Evolutionary conservation across 2,888 invertebrate genomes (phyloP), one percentile per base, ranked within the genome.

Genomic region (Luffia ferchaultella): DNA sequence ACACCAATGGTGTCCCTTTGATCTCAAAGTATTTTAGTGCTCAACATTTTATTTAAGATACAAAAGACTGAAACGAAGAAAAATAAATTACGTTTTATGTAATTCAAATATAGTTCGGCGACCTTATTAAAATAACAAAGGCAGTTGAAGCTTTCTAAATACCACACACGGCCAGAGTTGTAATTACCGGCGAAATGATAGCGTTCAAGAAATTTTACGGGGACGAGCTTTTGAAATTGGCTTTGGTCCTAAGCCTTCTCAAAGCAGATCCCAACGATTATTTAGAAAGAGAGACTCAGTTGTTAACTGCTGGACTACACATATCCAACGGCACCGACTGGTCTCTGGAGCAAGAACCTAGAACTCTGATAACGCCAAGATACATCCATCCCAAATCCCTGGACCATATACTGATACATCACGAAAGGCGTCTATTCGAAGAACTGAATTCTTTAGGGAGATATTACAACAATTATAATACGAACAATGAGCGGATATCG

Each of bases 151-250:
- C n/a, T n/a, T n/a, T n/a, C n/a, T n/a, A n/a, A n/a, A n/a, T n/a
- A n/a, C n/a, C 30, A 30, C 30, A 30, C 30, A 7, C 12, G 12
- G 30, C 12, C 30, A 3, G 30, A 12, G 30, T 3, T 12, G 30
- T 7, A 30, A 7, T 7, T 12, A 30, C 2, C 2, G 17, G 18
- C 19, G 19, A 16, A 19, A 94, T 94, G 93, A 86, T 93, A 77
- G 90, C 91, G 61, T 76, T 93, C 61, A 94, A 94, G 80, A 94
- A 94, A 73, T 78, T 92, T 46, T 92, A 92, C 63, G 89, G 92
- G 48, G 92, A 93, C 69, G 93, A 94, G 82, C 82, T 95, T 63
- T 75, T 95, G 57, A 90, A 94, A 70, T 79, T 95, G 60, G 91
- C 95, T 59, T 72, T 96, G 69, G 86, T 95, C 58, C 80, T 95